phyloP scores from a whole-genome alignment of 2,113 vertebrate genomes.

The Xenopus tropicalis region DNA sequence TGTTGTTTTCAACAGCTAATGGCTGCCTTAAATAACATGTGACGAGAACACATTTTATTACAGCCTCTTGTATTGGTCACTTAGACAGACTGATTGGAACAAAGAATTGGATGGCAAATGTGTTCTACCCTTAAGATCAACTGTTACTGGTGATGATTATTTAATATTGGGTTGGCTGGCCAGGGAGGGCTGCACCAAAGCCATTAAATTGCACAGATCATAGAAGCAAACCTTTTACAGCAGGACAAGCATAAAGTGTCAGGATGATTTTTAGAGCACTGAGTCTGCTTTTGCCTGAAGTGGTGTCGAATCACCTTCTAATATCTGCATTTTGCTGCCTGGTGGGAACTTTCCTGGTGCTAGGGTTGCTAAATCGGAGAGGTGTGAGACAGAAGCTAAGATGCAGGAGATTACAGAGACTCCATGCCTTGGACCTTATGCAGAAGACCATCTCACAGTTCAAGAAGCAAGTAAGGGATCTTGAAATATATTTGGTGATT shows the following conservation, averaged over 20 bases:
- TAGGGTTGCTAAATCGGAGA: slow-evolving; percentile 39
- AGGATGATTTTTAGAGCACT: slow-evolving; percentile 31
- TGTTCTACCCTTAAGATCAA: background rate
- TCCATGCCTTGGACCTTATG: slow-evolving; percentile 46
- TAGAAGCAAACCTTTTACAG: background rate
- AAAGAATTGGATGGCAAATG: no score
- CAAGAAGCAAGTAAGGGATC: slow-evolving; percentile 51
- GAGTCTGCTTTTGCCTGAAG: slow-evolving; percentile 36
- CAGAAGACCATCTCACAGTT: slow-evolving; percentile 38
- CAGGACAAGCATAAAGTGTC: background rate
- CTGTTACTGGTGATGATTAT: background rate
- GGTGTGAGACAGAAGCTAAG: slow-evolving; percentile 47
- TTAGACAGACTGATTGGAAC: no score
- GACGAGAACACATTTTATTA: no score
- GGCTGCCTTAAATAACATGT: no score
- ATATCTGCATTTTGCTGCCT: slow-evolving; percentile 43
- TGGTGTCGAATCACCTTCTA: background rate
- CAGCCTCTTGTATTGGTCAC: no score
- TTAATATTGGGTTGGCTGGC: background rate
- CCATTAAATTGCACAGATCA: background rate
- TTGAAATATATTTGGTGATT: no score
- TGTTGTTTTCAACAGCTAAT: no score
- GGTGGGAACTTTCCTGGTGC: slow-evolving; percentile 21
- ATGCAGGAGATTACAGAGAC: slow-evolving; percentile 11
- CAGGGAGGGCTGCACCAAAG: background rate